Evolutionary conservation across 1,140 invertebrate species (phyloP), one percentile per base, ranked within the genome.

Genomic region (Polypedilum vanderplanki): DNA sequence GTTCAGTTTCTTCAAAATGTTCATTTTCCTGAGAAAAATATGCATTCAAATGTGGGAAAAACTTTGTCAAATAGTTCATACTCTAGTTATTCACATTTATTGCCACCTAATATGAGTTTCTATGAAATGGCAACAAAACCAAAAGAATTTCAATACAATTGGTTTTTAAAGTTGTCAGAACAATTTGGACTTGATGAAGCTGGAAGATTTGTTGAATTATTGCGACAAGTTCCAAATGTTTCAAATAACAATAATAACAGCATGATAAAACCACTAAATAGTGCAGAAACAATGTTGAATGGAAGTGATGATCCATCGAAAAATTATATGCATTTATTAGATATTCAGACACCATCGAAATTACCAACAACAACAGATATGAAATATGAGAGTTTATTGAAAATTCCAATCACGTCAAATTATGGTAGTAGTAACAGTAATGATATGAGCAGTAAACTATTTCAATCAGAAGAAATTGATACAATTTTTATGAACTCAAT

Each of bases 1-100:
- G 85, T 85, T 75, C 85, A 86, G 77, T 87, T 87, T 78, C 79
- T 86, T 65, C 84, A 85, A 65, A 86, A 86, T 78, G 85, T 87
- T 0, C 85, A 86, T 78, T 85, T 86, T 77, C 84, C 84, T 7
- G 84, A 84, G 76, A 64, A 76, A 76, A 70, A 20, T 18, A 20
- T 3, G 65, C 46, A 57, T 57, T 15, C 12, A 57, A 33, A 57
- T 57, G 18, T 18, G 18, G 17, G 65, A 18, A 57, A 57, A 57
- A 57, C 46, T 1, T 20, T 70, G 12, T 12, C 46, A 57, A n/a
- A 33, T 5, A 33, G 46, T 12, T 57, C 46, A 57, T 57, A 70
- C 20, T 17, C 40, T 10, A 41, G 22, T 65, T 77, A 76, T 74
- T 74, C 76, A 41, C 67, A 76, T 41, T 75, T 83, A 22, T 76